Percentiles rank a stretch among this genome's conserved stretches.
phyloP scores from a whole-genome alignment of 2,797 vertebrate genomes.

The Octomys mimax region DNA sequence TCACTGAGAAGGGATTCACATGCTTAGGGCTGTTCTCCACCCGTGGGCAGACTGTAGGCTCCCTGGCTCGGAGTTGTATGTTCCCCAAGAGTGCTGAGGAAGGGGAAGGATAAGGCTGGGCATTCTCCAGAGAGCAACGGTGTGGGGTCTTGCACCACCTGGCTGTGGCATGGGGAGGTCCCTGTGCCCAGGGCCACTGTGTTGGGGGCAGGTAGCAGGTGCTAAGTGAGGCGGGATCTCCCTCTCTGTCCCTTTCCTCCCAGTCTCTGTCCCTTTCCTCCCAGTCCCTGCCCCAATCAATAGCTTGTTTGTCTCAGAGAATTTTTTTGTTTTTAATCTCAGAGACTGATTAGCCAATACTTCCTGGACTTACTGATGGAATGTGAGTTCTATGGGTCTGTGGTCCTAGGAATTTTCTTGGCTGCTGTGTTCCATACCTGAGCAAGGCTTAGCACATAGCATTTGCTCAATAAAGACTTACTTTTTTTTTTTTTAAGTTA shows the following conservation, averaged over 20 bases:
- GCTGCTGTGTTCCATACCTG: neutral
- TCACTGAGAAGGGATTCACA: neutral
- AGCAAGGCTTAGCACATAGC: neutral
- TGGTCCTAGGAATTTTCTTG: neutral
- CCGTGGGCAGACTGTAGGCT: neutral
- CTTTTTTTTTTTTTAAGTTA: neutral
- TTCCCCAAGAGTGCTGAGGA: neutral
- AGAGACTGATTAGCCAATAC: neutral
- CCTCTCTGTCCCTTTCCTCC: neutral
- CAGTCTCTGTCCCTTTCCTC: no score
- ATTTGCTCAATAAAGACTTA: neutral
- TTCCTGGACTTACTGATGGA: neutral
- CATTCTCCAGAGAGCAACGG: neutral
- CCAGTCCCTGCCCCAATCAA: neutral
- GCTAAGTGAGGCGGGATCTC: neutral
- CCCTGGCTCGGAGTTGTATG: neutral
- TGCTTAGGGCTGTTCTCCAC: neutral
- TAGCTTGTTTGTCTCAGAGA: neutral
- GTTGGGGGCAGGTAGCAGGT: fast-evolving
- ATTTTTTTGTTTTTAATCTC: neutral
- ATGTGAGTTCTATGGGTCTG: fast-evolving
- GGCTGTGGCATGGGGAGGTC: neutral
- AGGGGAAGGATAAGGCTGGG: neutral
- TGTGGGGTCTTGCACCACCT: neutral
- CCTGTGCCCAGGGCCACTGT: neutral